Evolutionary conservation across 2,888 invertebrate species (phyloP), one percentile per base, ranked within the genome.

Genomic region (Xestoiulus laeticollis): DNA sequence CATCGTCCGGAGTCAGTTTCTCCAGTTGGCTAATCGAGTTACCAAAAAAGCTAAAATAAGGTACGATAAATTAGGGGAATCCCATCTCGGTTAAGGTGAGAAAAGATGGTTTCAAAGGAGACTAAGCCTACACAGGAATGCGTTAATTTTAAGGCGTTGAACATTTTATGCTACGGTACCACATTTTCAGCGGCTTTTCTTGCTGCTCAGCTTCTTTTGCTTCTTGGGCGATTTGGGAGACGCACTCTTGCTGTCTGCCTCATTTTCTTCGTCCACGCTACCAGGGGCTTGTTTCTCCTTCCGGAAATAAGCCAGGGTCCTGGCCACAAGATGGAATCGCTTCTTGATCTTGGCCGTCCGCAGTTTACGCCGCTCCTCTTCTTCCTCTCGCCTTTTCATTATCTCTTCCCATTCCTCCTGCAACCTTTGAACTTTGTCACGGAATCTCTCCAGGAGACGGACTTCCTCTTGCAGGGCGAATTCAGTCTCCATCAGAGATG

Each of bases 371-470:
- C 32, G 26, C 82, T 82, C 82, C 10, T 82, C 82, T 19, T 82
- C 82, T 19, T 82, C 32, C 14, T 82, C 82, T n/a, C 82, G 26
- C 32, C 16, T 32, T 19, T n/a, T 82, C 82, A 82, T 26, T 1
- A 82, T n/a, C 82, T 82, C 82, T 8, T 82, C 32, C 30, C 26
- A 82, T 82, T 82, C 82, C 32, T 82, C 82, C 32, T 82, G 30
- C 82, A 82, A 19, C 82, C 32, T 82, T 22, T 82, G 26, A 2
- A 32, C 82, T n/a, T 82, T 82, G 82, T 32, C 32, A 12, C 32
- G 30, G 32, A 82, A 32, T 30, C 26, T 32, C 82, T 82, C 30
- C 82, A 82, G 82, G 82, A 26, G 26, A 4, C 32, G 26, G 10
- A n/a, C 32, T 32, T 82, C 82, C 12, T 82, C 32, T 82, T 82